These are phyloP conservation scores for Menidia beryllina DNA, from an alignment of 2,113 vertebrate species.

Conservation along the genomic window DNA sequence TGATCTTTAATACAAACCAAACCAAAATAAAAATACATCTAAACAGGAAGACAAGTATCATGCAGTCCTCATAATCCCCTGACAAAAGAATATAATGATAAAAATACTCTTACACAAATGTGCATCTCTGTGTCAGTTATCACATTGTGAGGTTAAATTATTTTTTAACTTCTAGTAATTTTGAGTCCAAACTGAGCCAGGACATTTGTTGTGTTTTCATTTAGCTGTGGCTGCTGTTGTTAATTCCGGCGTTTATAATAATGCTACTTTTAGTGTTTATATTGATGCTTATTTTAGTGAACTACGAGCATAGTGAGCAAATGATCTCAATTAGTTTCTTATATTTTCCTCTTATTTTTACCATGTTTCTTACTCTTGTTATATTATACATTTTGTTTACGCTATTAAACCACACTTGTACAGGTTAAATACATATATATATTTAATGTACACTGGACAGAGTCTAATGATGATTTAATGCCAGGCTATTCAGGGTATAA, in stretches of 20 bases:
- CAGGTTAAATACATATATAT: no score
- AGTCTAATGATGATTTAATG: no score
- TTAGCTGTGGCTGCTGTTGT: constrained; percentile 29
- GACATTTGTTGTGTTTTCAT: constrained; percentile 8
- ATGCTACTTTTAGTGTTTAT: constrained; percentile 69
- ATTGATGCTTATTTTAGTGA: constrained; percentile 66
- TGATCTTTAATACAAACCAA: not conserved
- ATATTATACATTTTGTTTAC: no score
- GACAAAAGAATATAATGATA: not conserved
- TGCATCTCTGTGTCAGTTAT: no score
- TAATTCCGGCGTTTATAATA: constrained; percentile 34
- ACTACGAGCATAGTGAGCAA: no score
- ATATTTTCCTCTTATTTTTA: no score
- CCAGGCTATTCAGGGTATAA: not conserved
- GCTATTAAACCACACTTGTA: no score
- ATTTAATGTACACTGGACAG: no score
- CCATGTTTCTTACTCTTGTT: no score
- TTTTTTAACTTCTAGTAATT: constrained; percentile 3
- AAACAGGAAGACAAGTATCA: not conserved
- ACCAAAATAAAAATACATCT: not conserved
- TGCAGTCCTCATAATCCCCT: not conserved
- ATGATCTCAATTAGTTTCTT: not conserved
- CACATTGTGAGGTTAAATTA: no score
- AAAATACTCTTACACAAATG: not conserved
- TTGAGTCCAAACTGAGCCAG: not conserved